Evolutionary conservation across 2,113 vertebrate species (phyloP).

Genomic region (Orcinus orca): DNA sequence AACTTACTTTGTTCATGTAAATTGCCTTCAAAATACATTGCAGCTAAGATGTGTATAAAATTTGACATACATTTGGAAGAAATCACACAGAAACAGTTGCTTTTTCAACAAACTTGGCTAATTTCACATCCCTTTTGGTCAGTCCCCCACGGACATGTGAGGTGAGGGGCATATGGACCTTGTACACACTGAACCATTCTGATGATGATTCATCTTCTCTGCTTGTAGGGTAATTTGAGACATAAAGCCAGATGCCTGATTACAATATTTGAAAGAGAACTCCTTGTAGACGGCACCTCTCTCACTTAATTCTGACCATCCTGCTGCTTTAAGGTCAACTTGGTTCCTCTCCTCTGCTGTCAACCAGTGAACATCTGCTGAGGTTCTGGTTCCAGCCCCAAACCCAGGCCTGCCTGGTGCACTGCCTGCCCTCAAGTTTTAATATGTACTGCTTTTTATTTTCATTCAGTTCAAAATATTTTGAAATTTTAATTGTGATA

Average conservation of each 20-base stretch:
- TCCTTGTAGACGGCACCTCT: conserved; percentile 96
- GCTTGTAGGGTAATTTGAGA: conserved; percentile 95
- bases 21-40: background rate
- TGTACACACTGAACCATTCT: conserved; percentile 97
- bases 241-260: conserved; percentile 99
- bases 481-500: background rate
- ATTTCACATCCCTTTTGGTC: conserved; percentile 91
- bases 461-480: background rate
- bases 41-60: background rate
- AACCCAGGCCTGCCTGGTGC: background rate
- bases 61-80: background rate
- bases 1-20: conserved; percentile 7
- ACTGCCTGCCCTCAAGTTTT: background rate
- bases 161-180: conserved; percentile 96
- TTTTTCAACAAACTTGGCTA: conserved; percentile 97
- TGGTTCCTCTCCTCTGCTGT: conserved; percentile 89
- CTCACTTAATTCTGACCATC: conserved; percentile 90
- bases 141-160: conserved; percentile 93
- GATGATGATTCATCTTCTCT: conserved; percentile 99
- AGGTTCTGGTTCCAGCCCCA: background rate
- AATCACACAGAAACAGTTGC: conserved; percentile 79
- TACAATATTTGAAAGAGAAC: conserved; percentile 94
- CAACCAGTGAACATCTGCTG: conserved; percentile 88
- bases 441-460: background rate
- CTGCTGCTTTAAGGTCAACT: conserved; percentile 88